Evolutionary conservation across 2,113 vertebrate species (phyloP).

Genomic region (Petaurus breviceps): DNA sequence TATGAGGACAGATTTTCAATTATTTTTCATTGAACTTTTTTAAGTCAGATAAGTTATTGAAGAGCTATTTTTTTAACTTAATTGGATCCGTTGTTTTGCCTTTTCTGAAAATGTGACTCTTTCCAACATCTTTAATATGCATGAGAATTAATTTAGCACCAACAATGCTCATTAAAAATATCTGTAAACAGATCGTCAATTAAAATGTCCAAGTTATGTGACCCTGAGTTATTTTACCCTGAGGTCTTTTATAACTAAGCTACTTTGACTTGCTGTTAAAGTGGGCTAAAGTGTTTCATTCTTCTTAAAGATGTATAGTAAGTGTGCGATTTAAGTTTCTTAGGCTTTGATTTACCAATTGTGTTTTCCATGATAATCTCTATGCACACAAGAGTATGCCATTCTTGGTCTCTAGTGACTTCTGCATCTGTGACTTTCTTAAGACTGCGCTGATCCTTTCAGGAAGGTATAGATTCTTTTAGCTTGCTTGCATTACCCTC

Average conservation of each 20-base stretch:
- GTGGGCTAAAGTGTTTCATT: background rate
- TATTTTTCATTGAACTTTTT: slow-evolving; percentile 32
- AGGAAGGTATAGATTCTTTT: slow-evolving; percentile 2
- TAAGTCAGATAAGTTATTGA: background rate
- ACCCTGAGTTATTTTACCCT: slow-evolving; percentile 7
- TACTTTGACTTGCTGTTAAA: slow-evolving; percentile 9
- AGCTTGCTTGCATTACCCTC: background rate
- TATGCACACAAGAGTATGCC: background rate
- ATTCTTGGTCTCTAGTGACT: slow-evolving; percentile 18
- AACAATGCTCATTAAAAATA: background rate
- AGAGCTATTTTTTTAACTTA: background rate
- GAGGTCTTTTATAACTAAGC: slow-evolving; percentile 15
- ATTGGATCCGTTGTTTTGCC: background rate
- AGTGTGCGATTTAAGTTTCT: background rate
- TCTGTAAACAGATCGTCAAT: background rate
- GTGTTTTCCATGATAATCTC: slow-evolving; percentile 23
- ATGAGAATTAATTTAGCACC: background rate
- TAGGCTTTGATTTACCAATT: slow-evolving; percentile 14
- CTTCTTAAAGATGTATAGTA: background rate
- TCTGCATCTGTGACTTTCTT: background rate
- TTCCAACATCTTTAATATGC: background rate
- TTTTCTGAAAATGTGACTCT: background rate
- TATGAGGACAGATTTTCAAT: slow-evolving; percentile 29
- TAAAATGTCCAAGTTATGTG: background rate
- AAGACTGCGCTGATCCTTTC: background rate